Percentiles rank a stretch among this genome's conserved stretches.
Evolutionary conservation across 2,888 invertebrate genomes (phyloP).

Genomic region (Auanema sp.): DNA sequence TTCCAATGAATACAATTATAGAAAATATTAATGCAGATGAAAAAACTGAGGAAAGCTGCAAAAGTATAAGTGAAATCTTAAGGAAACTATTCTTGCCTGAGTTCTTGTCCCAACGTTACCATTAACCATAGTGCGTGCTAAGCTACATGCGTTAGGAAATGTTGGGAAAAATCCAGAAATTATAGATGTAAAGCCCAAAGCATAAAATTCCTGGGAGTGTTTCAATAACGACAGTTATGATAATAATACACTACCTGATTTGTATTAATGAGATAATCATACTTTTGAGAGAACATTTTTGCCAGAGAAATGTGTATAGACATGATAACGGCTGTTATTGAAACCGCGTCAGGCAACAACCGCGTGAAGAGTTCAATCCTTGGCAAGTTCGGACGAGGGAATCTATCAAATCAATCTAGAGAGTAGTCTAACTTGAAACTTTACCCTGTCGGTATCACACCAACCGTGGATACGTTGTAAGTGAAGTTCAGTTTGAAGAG

Average conservation of each 20-base stretch:
- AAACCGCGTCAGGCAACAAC: constrained; percentile 2
- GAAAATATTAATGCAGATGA: constrained; percentile 12
- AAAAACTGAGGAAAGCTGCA: constrained; percentile 12
- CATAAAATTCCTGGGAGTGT: constrained; percentile 57
- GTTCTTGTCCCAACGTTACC: constrained; percentile 84
- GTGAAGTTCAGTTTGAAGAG: not conserved
- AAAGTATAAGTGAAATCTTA: not conserved
- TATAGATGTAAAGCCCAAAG: constrained; percentile 71
- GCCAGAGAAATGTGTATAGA: constrained; percentile 16
- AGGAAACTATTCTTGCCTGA: constrained; percentile 68
- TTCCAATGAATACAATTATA: constrained; percentile 4
- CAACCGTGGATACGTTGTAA: not conserved
- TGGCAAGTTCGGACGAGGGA: constrained; percentile 8
- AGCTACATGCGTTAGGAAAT: constrained; percentile 67
- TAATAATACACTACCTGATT: constrained; percentile 7
- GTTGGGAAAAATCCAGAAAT: constrained; percentile 71
- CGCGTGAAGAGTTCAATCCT: not conserved
- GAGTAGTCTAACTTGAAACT: not conserved
- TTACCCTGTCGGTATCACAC: constrained; percentile 13
- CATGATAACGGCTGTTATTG: constrained; percentile 11
- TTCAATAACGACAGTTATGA: no score
- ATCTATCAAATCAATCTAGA: not conserved
- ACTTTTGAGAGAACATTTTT: constrained; percentile 18
- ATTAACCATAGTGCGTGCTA: constrained; percentile 74
- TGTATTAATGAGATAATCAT: constrained; percentile 12